Evolutionary conservation across 2,888 invertebrate species (phyloP).

Genomic region (Oeneis ivallda): DNA sequence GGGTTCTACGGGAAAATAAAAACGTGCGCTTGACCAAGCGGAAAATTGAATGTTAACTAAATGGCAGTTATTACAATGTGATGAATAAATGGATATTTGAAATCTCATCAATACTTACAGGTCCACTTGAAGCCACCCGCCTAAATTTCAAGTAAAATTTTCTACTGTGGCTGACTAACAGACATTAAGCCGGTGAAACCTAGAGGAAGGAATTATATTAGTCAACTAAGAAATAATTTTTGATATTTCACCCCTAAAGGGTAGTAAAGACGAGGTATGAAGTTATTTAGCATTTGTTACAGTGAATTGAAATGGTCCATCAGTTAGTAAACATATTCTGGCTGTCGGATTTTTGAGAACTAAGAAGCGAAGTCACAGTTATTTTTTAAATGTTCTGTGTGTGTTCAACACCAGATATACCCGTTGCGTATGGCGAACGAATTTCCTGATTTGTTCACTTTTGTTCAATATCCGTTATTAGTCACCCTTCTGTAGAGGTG

Average conservation of each 20-base stretch:
- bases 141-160: too few species aligned
- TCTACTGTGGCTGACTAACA: too few species aligned
- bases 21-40: constrained; percentile 28
- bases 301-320: too few species aligned
- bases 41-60: constrained; percentile 33
- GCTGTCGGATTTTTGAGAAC: not conserved
- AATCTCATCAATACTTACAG: not conserved
- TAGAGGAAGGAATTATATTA: too few species aligned
- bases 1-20: constrained; percentile 12
- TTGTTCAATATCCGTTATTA: constrained; percentile 61
- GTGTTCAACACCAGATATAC: not conserved
- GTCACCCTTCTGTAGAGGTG: constrained; percentile 51
- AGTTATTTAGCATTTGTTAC: too few species aligned
- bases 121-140: not conserved
- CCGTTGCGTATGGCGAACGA: constrained; percentile 37
- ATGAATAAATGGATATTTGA: not conserved
- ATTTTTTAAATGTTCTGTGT: too few species aligned
- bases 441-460: constrained; percentile 51
- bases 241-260: too few species aligned
- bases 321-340: not conserved
- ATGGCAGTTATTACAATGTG: constrained; percentile 18
- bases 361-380: not conserved
- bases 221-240: too few species aligned
- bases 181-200: too few species aligned
- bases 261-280: too few species aligned